Evolutionary conservation across 1,140 invertebrate species (phyloP), one percentile per base, ranked within the genome.

Genomic region (Zaprionus capensis): DNA sequence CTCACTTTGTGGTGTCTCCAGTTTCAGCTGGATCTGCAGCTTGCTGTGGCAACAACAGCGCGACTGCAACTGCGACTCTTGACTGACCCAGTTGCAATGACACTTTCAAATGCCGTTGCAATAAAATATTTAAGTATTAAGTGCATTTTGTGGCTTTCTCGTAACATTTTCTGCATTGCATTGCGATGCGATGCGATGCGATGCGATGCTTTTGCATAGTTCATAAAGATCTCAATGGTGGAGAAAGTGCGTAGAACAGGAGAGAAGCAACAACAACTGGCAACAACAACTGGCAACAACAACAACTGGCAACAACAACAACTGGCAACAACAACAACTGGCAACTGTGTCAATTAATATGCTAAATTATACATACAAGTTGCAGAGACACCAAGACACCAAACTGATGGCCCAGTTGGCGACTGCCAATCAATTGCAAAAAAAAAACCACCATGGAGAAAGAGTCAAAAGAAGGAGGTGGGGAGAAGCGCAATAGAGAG

Each of bases 341-440:
- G 81, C 88, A 88, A 90, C 81, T 88, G 75, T 88, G 84, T 90
- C 84, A 88, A 88, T 88, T 88, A 90, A 88, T 88, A 88, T 88
- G 84, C 84, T 88, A 90, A 88, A 88, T 90, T 88, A 88, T 88
- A 88, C 84, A 76, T 71, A 71, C 73, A 74, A 71, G 71, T 82
- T 69, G 83, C 83, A 24, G 49, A 73, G 44, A 68, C 71, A 31
- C 63, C 65, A 69, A 62, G 44, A 67, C 64, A 31, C 71, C 66
- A 69, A 69, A 74, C 71, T 70, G 72, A 75, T 75, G 72, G 72
- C 83, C 84, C 83, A 87, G 84, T 84, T 87, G 83, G 69, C 63
- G 68, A 81, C 87, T 88, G 83, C 84, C 83, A 88, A 87, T 87
- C 83, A 87, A 87, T 88, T 87, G 83, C 80, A 73, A 83, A 71